A percentile compares a stretch with the other conserved stretches of the same genome.
Evolutionary conservation across 2,113 vertebrate species (phyloP).

Genomic region (Machaerirhynchus nigripectus): DNA sequence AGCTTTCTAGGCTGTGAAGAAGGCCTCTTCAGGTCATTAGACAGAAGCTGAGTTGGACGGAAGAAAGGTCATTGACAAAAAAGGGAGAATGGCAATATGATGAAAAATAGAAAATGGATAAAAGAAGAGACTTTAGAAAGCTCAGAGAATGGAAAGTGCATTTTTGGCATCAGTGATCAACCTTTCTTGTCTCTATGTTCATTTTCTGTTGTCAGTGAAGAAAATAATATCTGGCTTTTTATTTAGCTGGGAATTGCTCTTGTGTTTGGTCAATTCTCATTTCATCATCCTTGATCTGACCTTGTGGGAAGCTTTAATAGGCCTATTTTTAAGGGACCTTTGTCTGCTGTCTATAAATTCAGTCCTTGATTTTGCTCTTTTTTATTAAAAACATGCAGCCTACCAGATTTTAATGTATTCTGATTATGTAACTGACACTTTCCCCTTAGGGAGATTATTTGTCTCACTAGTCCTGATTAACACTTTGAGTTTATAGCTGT

Average conservation of each 20-base stretch:
- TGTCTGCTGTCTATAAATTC: slow-evolving; percentile 74
- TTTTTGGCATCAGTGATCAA: slow-evolving; percentile 75
- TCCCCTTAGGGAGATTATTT: slow-evolving; percentile 32
- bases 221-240: slow-evolving; percentile 77
- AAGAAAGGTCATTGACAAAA: slow-evolving; percentile 83
- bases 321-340: slow-evolving; percentile 73
- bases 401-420: slow-evolving; percentile 64
- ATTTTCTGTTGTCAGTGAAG: slow-evolving; percentile 73
- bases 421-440: slow-evolving; percentile 64
- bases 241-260: slow-evolving; percentile 78
- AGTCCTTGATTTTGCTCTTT: slow-evolving; percentile 71
- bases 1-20: slow-evolving; percentile 79
- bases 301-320: slow-evolving; percentile 79
- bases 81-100: slow-evolving; percentile 71
- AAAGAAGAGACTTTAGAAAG: slow-evolving; percentile 71
- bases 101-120: slow-evolving; percentile 77
- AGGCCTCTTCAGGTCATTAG: slow-evolving; percentile 83
- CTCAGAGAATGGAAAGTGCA: slow-evolving; percentile 71
- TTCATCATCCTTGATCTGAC: slow-evolving; percentile 89
- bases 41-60: slow-evolving; percentile 74
- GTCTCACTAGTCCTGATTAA: slow-evolving; percentile 60
- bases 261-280: slow-evolving; percentile 88
- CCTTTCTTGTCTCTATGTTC: slow-evolving; percentile 73
- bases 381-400: slow-evolving; percentile 36
- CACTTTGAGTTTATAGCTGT: slow-evolving; percentile 36